A percentile compares a stretch with the other conserved stretches of the same genome.
Conservation (phyloP, 2,888 invertebrate genomes). For the Hirtodrosophila duncani region DNA sequence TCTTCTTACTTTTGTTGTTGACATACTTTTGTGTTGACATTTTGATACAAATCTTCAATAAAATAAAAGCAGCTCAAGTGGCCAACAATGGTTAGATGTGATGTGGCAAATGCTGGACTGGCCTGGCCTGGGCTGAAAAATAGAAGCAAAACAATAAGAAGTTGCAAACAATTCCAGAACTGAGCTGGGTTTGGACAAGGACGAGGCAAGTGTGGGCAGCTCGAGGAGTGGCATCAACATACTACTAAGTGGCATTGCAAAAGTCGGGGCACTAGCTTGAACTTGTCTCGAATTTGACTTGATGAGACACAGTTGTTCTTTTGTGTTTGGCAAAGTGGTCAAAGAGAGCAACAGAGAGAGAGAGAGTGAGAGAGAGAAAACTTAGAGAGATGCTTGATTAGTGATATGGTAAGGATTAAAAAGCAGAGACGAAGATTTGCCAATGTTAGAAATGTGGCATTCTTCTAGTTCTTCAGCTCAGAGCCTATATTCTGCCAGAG, state of each 20-base stretch:
- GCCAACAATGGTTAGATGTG: conserved; percentile 28
- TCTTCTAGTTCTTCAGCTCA: too few species aligned
- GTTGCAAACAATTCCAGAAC: conserved; percentile 11
- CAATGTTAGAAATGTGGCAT: too few species aligned
- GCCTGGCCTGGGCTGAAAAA: too few species aligned
- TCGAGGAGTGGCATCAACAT: conserved; percentile 14
- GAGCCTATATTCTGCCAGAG: too few species aligned
- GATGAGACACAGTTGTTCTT: conserved; percentile 9
- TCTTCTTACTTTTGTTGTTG: conserved; percentile 34
- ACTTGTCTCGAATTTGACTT: conserved; percentile 14
- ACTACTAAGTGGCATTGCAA: conserved; percentile 31
- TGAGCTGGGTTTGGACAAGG: neutral
- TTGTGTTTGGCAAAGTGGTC: too few species aligned
- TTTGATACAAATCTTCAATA: conserved; percentile 70
- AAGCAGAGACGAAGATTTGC: too few species aligned
- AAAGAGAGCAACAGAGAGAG: too few species aligned
- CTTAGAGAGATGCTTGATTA: too few species aligned
- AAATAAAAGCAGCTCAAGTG: conserved; percentile 62
- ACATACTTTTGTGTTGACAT: conserved; percentile 63
- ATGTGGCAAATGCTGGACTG: too few species aligned
- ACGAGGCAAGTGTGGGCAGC: neutral
- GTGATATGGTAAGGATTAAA: too few species aligned
- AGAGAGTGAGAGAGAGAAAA: too few species aligned
- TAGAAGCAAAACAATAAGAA: conserved; percentile 17
- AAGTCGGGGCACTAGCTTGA: conserved; percentile 11